Conservation (phyloP, 2,797 vertebrate genomes). For the Zenarchopterus dispar region DNA sequence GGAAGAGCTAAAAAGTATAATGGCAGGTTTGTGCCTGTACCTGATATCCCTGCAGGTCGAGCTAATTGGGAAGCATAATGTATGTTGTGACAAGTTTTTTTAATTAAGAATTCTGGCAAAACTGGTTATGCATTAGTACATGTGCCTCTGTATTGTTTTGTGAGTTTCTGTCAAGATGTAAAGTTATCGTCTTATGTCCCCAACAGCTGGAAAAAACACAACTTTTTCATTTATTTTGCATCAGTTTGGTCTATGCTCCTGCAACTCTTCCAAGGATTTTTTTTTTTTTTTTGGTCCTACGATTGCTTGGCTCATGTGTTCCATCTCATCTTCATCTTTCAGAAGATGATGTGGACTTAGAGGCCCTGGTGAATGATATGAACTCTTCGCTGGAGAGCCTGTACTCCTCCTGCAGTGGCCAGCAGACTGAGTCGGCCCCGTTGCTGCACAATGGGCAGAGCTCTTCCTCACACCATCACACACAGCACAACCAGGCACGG, state of each 20-base stretch:
- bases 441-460: slow-evolving; percentile 89
- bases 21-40: slow-evolving; percentile 64
- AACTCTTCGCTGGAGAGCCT: slow-evolving; percentile 91
- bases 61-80: slow-evolving; percentile 44
- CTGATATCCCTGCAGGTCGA: slow-evolving; percentile 64
- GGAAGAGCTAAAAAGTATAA: slow-evolving; percentile 55
- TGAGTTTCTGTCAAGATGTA: not conserved
- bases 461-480: slow-evolving; percentile 54
- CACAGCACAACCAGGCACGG: slow-evolving; percentile 53
- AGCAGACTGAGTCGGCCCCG: slow-evolving; percentile 85
- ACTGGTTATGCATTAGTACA: slow-evolving; percentile 39
- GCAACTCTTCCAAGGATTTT: no score
- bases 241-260: not conserved
- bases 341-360: slow-evolving; percentile 94
- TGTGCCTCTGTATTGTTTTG: slow-evolving; percentile 7
- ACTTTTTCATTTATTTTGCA: not conserved
- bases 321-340: slow-evolving; percentile 32
- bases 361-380: slow-evolving; percentile 93
- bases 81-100: slow-evolving; percentile 45
- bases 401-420: slow-evolving; percentile 83
- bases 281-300: no score
- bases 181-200: no score
- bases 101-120: slow-evolving; percentile 58
- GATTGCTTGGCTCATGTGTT: not conserved
- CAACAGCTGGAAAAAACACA: no score